Evolutionary conservation across 1,140 invertebrate genomes (phyloP), one percentile per base, ranked within the genome.

Genomic region (Hylyphantes graminicola): DNA sequence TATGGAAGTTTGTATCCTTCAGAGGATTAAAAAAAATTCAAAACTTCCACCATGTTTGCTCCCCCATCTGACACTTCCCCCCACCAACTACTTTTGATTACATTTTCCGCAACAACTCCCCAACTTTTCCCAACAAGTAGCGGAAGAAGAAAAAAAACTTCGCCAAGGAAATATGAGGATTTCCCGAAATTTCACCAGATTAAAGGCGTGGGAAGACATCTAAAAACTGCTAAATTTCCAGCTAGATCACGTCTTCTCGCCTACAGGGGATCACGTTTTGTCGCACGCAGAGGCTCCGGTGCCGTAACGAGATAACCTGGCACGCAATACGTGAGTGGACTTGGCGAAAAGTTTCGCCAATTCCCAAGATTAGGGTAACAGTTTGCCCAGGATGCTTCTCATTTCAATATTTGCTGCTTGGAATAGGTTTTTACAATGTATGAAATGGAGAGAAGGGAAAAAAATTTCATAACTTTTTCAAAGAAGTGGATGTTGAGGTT

Each of bases 281-380:
- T 76, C 74, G 59, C 57, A 76, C 57, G 74, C 57, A 50, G 59
- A 64, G 48, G 50, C 74, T 17, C 35, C 19, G 57, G 21, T 15
- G 35, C 5, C 5, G 74, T 76, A 76, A 76, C 74, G 74, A 76
- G 74, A 76, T 76, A 61, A 61, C 53, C 74, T 76, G 50, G 48
- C 13, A 19, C 57, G 17, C 48, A 51, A 21, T n/a, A 76, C 74
- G 74, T 76, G 74, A 15, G 35, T 64, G 12, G 74, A 76, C 61
- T 76, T 63, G 50, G 19, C 57, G 11, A 61, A 61, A 76, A 35
- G 35, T 35, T 35, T 35, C 59, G 61, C 74, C 74, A 76, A 76
- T 76, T 76, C 59, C 74, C 57, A 64, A 64, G 74, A 76, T 76
- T 76, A 76, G 74, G 74, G n/a, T 63, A 76, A 76, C 74, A 76